Base-by-base conservation (phyloP, 1,140 invertebrate species). In the Conus betulinus region DNA sequence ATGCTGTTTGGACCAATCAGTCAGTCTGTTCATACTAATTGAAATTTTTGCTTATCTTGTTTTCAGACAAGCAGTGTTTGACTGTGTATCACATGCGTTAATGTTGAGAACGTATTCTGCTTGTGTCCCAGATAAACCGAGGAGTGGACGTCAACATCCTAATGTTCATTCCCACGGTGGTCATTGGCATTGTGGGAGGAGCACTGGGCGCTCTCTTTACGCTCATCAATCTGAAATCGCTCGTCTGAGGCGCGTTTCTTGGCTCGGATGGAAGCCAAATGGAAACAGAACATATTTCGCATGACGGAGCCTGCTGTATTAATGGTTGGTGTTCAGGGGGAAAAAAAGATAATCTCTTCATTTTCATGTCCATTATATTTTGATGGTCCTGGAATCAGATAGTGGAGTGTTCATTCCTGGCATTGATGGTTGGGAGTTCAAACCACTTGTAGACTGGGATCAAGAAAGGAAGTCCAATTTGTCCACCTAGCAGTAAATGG, bases 111-210 rank as follows among this genome's bases (percentile, higher is more conserved):
- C 39, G 3, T 39, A 39, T 39, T 39, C 39, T 15, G 4, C 57
- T 2, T 87, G 81, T 88, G 57, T 91, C 89, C 6, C 90, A 95
- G 94, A 91, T 95, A 67, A 89, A 93, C 39, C 89, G 93, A 74
- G 94, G 93, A 52, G 91, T 95, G 71, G 93, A 94, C 88, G 93
- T 95, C 3, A 95, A 95, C 89, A 93, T 95, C 60, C 84, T 94
- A 0, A 93, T 94, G 91, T 95, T 95, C 88, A 91, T 95, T 57
- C 95, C 94, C 13, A 93, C 94, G 0, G 87, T 93, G 20, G 60
- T 95, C 0, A 92, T 95, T 25, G 94, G 94, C 4, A 60, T 93
- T 10, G 90, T 95, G 52, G 78, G 78, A 6, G 82, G 82, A 23
- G 78, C 93, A 0, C 89, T 94, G 4, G 94, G 94, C 8, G 91